These are phyloP conservation scores for Drosophila varians DNA, from an alignment of 1,140 invertebrate genomes.

Conservation along the genomic window DNA sequence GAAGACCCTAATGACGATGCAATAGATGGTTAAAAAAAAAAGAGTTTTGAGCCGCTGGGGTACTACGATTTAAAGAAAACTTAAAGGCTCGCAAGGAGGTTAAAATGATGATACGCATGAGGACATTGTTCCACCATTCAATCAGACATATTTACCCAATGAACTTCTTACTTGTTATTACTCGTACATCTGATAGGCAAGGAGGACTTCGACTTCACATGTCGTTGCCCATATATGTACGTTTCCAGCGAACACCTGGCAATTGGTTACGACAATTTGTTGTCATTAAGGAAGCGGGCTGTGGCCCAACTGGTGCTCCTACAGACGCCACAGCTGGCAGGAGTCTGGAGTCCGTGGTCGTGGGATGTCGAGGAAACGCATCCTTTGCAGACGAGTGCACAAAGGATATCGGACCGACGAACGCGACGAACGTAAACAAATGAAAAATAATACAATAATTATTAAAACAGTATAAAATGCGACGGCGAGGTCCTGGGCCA, in stretches of 20 bases:
- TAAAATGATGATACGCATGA: neutral
- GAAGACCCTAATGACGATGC: constrained; percentile 11
- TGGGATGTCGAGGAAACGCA: constrained; percentile 3
- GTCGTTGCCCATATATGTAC: neutral
- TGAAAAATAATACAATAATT: constrained; percentile 81
- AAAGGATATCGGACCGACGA: constrained; percentile 19
- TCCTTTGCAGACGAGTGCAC: constrained; percentile 20
- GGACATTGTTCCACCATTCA: neutral
- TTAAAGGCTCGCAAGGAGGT: neutral
- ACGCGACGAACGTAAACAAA: constrained; percentile 65
- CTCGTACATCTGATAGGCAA: constrained; percentile 2
- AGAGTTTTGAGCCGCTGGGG: neutral
- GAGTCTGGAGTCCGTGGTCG: constrained; percentile 6
- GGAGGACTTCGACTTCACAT: neutral
- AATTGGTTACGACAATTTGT: constrained; percentile 72
- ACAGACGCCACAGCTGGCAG: constrained; percentile 45
- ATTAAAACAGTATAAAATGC: constrained; percentile 65
- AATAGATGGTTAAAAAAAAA: neutral
- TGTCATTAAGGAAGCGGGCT: constrained; percentile 57
- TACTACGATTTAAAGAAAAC: neutral
- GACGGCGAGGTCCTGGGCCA: constrained; percentile 3
- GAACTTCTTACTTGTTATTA: constrained; percentile 20
- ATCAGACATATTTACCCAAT: constrained; percentile 25
- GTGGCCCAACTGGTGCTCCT: constrained; percentile 23
- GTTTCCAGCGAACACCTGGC: constrained; percentile 50